Percentiles rank a stretch among this genome's conserved stretches.
These are phyloP conservation scores for Mimachlamys varia DNA, from an alignment of 2,888 invertebrate species.

Conservation along the genomic window DNA sequence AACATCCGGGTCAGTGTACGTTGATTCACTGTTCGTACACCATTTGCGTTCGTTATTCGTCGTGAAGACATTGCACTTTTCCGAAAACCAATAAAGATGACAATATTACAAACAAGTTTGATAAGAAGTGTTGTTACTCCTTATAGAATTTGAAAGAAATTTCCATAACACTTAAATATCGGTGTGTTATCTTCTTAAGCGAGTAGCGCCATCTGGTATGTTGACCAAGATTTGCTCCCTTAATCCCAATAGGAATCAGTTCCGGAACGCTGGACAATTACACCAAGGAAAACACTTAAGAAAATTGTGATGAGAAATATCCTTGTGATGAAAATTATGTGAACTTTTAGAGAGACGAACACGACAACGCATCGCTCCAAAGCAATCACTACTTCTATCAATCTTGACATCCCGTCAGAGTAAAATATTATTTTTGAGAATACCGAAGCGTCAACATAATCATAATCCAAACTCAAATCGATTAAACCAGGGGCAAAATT, in stretches of 20 bases:
- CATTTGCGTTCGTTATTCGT: background rate
- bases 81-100: background rate
- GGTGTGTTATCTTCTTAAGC: background rate
- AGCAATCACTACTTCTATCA: background rate
- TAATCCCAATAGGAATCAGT: background rate
- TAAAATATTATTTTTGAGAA: too few species aligned
- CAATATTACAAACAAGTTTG: background rate
- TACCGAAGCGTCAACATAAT: too few species aligned
- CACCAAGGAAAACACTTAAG: background rate
- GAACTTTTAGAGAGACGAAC: background rate
- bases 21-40: too few species aligned
- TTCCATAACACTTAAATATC: background rate
- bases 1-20: slow-evolving; percentile 9
- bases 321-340: background rate
- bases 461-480: too few species aligned
- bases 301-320: background rate
- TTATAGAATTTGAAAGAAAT: too few species aligned
- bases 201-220: background rate
- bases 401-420: background rate
- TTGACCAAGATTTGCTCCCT: background rate
- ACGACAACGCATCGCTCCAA: background rate
- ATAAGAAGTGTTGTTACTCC: background rate
- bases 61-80: background rate
- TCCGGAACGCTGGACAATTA: background rate
- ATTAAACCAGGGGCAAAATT: too few species aligned